Evolutionary conservation across 2,888 invertebrate genomes (phyloP).

Genomic region (Camponotus fellah): DNA sequence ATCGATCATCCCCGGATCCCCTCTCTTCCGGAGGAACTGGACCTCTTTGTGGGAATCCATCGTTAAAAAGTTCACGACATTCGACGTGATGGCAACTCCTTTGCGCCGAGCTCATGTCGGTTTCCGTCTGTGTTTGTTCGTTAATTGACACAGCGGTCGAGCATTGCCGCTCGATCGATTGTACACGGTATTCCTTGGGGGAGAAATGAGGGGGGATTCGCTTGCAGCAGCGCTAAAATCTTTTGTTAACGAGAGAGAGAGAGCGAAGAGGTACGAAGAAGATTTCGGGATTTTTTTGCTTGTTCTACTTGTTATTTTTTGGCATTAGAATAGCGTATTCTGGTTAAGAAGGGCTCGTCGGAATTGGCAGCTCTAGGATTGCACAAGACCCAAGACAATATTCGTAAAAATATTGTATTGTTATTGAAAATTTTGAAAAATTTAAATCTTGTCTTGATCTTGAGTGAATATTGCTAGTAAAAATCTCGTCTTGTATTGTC

Average conservation of each 20-base stretch:
- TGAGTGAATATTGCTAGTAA: too few species aligned
- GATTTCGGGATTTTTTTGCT: neutral
- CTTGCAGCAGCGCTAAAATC: slow-evolving; percentile 24
- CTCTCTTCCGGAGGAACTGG: neutral
- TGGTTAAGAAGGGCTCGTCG: neutral
- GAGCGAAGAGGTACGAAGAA: neutral
- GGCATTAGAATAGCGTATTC: neutral
- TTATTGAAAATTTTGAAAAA: too few species aligned
- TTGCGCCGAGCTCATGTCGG: slow-evolving; percentile 29
- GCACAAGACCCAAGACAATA: too few species aligned
- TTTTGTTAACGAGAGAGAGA: slow-evolving; percentile 23
- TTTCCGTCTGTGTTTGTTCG: slow-evolving; percentile 41
- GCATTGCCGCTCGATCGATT: slow-evolving; percentile 40
- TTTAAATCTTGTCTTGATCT: too few species aligned
- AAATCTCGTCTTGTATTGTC: too few species aligned
- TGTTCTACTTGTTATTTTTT: neutral
- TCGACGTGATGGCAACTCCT: slow-evolving; percentile 25
- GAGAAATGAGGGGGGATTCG: slow-evolving; percentile 3
- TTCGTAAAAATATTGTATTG: too few species aligned
- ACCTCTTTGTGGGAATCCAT: neutral
- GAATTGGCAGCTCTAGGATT: too few species aligned
- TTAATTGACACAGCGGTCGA: slow-evolving; percentile 45
- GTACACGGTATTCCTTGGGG: slow-evolving; percentile 30
- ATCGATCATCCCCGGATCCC: neutral
- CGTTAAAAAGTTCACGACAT: neutral